Base-by-base conservation (phyloP, 2,113 vertebrate species). In the Ptychochromis oligacanthus region DNA sequence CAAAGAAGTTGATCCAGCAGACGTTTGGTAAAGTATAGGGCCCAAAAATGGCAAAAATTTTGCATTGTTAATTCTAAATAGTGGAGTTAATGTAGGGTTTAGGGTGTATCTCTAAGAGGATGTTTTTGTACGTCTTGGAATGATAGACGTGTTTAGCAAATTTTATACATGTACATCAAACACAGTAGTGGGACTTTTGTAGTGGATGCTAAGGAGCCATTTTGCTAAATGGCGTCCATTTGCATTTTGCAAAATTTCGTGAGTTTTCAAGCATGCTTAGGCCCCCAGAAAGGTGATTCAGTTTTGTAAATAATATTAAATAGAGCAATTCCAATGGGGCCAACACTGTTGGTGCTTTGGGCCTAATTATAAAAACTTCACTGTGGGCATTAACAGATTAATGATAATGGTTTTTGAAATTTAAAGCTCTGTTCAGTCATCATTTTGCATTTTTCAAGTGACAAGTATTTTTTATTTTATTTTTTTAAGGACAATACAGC, bases 401-500 rank as follows among this genome's bases (percentile, higher is more conserved):
- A 72, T 75, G 59, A 81, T 55, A 15, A 55, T 58, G 3, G 14
- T 38, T 55, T 79, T 36, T 82, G 26, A 70, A 28, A 36, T 46
- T 38, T 62, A 72, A 79, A 60, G 57, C 67, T 76, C 54, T 52
- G 13, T 67, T 57, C 55, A 46, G 28, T 82, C 64, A 72, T 52
- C 70, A 38, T 28, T 70, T 64, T 62, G 75, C 56, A 82, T 67
- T 26, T 49, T 72, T 6, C 13, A 55, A 52, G 17, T 49, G 10
- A 80, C 74, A 65, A 74, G 65, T 74, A 4, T 84, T 81, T 82
- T 59, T 40, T 52, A 86, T 83, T 49, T 31, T 77, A 36, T 34
- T 31, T 72, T 84, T 79, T 85, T 59, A 62, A 38, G 46, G 84
- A 82, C 43, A 79, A 75, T 79, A 77, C 56, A 20, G 58, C 78